phyloP scores from a whole-genome alignment of 92 coral and sea anemone species.

The Umimayanthus chanpuru region DNA sequence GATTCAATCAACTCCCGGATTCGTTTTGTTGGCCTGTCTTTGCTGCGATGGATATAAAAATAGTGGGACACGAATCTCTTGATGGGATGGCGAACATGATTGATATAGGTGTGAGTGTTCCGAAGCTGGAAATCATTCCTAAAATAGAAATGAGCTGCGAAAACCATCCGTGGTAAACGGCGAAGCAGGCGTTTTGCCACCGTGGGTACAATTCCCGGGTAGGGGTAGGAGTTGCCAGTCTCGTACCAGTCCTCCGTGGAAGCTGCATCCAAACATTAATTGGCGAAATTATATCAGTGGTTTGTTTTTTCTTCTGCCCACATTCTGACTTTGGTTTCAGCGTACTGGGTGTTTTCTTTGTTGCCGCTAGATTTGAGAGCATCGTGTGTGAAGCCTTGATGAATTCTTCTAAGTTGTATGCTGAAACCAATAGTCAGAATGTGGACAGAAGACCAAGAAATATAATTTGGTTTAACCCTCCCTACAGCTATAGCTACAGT shows the following conservation, averaged over 20 bases:
- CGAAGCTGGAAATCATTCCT: conserved; percentile 48
- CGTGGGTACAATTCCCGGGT: conserved; percentile 42
- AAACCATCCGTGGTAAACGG: conserved; percentile 23
- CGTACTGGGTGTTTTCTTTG: no score
- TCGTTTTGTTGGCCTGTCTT: conserved; percentile 49
- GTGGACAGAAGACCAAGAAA: no score
- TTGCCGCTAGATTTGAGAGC: no score
- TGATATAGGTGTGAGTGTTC: conserved; percentile 62
- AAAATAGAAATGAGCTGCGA: conserved; percentile 71
- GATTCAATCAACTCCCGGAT: conserved; percentile 45
- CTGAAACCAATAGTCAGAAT: no score
- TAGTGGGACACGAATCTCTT: conserved; percentile 71
- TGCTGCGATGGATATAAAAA: conserved; percentile 51
- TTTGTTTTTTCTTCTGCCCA: no score
- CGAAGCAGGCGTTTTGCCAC: neutral
- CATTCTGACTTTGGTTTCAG: no score
- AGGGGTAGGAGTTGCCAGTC: conserved; percentile 45
- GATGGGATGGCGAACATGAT: conserved; percentile 69
- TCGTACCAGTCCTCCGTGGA: conserved; percentile 56
- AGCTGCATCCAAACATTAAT: neutral
- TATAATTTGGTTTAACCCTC: no score
- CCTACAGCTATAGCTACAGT: no score
- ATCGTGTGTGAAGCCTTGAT: no score
- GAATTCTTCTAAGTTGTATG: no score
- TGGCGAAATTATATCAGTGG: neutral